Evolutionary conservation across 2,113 vertebrate genomes (phyloP), one percentile per base, ranked within the genome.

Genomic region (Corythoichthys haematopterus): DNA sequence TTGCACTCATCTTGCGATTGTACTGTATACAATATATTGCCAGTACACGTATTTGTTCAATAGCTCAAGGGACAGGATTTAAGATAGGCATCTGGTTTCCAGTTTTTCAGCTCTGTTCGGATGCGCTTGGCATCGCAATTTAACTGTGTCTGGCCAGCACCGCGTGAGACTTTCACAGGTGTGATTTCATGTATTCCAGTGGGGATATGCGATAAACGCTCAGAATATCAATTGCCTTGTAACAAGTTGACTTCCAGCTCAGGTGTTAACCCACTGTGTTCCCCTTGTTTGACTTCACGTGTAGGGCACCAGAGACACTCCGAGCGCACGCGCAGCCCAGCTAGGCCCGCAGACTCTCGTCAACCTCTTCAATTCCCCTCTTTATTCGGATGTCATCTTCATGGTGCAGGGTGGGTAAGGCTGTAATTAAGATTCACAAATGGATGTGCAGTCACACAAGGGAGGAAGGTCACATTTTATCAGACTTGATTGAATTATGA

Each of bases 351-450:
- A 92, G 68, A 94, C 94, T 59, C 93, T 99, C 47, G 95, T 93
- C 77, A 92, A 93, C 81, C 95, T 99, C 78, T 95, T 98, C 83
- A 98, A 98, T 69, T 97, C 94, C 0, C 93, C 94, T 56, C 88
- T 96, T 46, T 94, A 97, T 70, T 95, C 96, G 28, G 96, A 99
- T 81, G 95, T 99, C 79, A 94, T 97, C 85, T 99, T 99, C 77
- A 95, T 96, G 93, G 94, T 99, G 86, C 94, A 99, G 97, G 96
- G 97, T 95, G 91, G 76, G 86, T 77, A 47, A 5, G 0, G 40
- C 38, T 38, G n/a, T 68, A 69, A 47, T 36, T 33, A 55, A 9
- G 61, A 53, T 67, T 66, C 38, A 64, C 56, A 72, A 69, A 69
- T 64, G 48, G 56, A 74, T 45, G 50, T 72, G 2, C 33, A 6